Evolutionary conservation across 2,888 invertebrate species (phyloP).

Genomic region (Apomyelois bistriatella): DNA sequence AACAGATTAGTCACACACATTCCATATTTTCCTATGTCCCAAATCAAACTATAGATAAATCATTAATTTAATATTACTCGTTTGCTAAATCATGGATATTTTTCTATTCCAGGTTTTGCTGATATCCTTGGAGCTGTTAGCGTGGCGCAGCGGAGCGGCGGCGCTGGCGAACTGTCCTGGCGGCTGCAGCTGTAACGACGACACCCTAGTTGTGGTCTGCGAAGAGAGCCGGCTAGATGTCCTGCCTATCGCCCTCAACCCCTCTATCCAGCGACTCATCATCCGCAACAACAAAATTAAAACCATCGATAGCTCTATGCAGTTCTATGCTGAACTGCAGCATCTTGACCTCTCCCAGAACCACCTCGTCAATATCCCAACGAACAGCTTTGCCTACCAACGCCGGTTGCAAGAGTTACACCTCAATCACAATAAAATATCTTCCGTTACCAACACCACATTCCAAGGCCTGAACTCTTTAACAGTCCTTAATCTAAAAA

Average conservation of each 20-base stretch:
- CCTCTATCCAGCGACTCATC: conserved; percentile 91
- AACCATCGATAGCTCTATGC: conserved; percentile 92
- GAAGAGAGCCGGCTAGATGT: conserved; percentile 92
- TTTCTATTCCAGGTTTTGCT: conserved; percentile 62
- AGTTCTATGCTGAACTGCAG: conserved; percentile 92
- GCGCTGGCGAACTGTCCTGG: conserved; percentile 90
- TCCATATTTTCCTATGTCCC: no score
- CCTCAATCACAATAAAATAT: conserved; percentile 91
- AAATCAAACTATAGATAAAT: no score
- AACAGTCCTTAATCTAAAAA: conserved; percentile 89
- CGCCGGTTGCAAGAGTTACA: conserved; percentile 90
- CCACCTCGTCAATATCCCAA: conserved; percentile 89
- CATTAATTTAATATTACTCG: neutral
- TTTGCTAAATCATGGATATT: conserved; percentile 21
- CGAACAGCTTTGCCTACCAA: conserved; percentile 89
- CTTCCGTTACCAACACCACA: conserved; percentile 88
- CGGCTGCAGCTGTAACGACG: conserved; percentile 94
- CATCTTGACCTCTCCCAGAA: conserved; percentile 92
- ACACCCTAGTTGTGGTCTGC: conserved; percentile 91
- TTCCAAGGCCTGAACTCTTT: conserved; percentile 88
- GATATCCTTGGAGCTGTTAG: conserved; percentile 56
- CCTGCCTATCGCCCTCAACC: conserved; percentile 94
- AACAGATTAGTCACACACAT: no score
- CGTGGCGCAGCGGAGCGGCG: conserved; percentile 66
- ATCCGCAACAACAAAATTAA: conserved; percentile 92